These are phyloP conservation scores for Rhaphigaster nebulosa DNA, from an alignment of 2,888 invertebrate genomes.

Conservation along the genomic window DNA sequence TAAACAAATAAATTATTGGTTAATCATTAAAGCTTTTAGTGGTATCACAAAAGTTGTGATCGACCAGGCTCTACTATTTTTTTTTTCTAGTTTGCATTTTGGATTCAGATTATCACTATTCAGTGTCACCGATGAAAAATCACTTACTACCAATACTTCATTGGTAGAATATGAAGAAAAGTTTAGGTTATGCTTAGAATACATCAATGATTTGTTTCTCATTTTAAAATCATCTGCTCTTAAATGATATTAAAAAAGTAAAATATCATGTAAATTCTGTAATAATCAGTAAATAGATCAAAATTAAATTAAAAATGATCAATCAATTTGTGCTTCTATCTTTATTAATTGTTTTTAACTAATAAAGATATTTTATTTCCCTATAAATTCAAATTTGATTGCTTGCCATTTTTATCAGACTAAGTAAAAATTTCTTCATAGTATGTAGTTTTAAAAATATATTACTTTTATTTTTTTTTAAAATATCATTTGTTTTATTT, in stretches of 20 bases:
- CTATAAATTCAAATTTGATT: background rate
- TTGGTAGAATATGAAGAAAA: background rate
- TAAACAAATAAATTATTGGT: background rate
- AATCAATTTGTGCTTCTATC: background rate
- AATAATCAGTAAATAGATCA: background rate
- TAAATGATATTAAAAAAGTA: background rate
- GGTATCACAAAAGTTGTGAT: too few relatives aligned
- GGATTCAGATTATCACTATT: background rate
- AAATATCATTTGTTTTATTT: background rate
- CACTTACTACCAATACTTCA: background rate
- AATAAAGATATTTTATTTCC: background rate
- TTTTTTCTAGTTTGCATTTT: background rate
- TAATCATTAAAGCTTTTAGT: background rate
- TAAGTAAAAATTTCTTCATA: background rate
- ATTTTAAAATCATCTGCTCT: background rate
- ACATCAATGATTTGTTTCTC: background rate
- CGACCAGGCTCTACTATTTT: background rate
- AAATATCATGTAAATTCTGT: background rate
- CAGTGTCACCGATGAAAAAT: background rate
- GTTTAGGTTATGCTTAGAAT: background rate
- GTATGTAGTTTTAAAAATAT: background rate
- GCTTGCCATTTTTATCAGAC: background rate
- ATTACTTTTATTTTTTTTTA: background rate
- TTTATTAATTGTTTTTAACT: background rate
- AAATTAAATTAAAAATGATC: background rate